Conservation (phyloP, 2,797 vertebrate species). For the Rousettus madagascariensis region DNA sequence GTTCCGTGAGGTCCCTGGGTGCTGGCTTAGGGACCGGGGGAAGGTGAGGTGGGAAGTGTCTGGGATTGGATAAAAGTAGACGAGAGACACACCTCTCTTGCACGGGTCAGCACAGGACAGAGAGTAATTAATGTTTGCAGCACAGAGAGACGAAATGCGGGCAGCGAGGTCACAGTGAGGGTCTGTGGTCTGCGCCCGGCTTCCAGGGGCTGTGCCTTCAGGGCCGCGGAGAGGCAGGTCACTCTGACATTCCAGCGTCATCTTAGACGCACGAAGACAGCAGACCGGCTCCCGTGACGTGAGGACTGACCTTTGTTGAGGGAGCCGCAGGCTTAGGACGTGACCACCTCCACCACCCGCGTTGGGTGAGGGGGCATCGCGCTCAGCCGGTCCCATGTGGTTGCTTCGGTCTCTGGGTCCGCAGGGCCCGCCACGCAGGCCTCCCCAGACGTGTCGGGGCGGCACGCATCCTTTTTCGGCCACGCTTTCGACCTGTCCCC, state of each 20-base stretch:
- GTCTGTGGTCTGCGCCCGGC: too few species aligned
- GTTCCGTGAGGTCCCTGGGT: rapidly evolving
- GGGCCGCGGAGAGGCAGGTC: not conserved
- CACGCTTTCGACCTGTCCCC: not conserved
- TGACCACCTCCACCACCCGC: not conserved
- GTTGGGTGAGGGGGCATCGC: too few species aligned
- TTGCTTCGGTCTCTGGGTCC: too few species aligned
- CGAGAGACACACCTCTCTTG: rapidly evolving
- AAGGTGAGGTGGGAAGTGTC: not conserved
- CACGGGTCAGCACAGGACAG: not conserved
- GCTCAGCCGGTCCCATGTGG: not conserved
- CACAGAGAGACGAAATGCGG: too few species aligned
- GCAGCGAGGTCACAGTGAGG: rapidly evolving
- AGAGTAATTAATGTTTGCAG: too few species aligned
- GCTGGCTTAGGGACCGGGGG: not conserved
- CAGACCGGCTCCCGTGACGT: not conserved
- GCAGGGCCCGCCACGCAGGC: not conserved
- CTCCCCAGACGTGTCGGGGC: not conserved
- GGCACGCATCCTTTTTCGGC: too few species aligned
- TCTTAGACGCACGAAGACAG: not conserved
- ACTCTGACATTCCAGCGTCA: not conserved
- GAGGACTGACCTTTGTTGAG: not conserved
- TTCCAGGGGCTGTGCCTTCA: not conserved
- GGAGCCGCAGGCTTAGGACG: not conserved
- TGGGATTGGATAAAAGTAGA: not conserved